phyloP scores from a whole-genome alignment of 1,140 invertebrate species.

The Drosophila repleta region DNA sequence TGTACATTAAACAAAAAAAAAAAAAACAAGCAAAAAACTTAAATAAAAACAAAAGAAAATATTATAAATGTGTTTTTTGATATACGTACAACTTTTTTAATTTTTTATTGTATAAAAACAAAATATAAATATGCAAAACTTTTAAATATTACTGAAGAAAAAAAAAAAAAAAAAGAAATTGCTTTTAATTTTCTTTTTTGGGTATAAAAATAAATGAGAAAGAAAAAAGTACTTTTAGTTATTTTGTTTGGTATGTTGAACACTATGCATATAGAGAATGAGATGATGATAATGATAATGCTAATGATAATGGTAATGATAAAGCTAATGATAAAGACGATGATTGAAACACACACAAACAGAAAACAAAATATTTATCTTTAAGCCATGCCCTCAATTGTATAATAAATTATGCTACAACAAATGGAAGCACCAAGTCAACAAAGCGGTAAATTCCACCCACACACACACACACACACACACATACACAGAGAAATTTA shows the following conservation, averaged over 20 bases:
- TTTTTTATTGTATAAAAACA: constrained; percentile 52
- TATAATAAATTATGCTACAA: constrained; percentile 79
- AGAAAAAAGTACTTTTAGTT: constrained; percentile 47
- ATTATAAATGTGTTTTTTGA: constrained; percentile 67
- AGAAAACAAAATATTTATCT: constrained; percentile 66
- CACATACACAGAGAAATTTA: constrained; percentile 44
- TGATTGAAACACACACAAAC: constrained; percentile 41
- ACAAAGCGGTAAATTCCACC: constrained; percentile 73
- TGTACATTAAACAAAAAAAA: constrained; percentile 55
- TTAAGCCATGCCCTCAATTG: constrained; percentile 81
- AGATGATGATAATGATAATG: constrained; percentile 28
- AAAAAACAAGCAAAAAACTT: constrained; percentile 37
- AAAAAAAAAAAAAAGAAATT: constrained; percentile 28
- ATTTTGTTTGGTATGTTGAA: constrained; percentile 75
- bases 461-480: constrained; percentile 48
- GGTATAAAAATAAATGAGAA: constrained; percentile 41
- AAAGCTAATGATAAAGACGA: constrained; percentile 15
- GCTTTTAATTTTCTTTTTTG: constrained; percentile 43
- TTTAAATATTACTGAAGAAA: constrained; percentile 39
- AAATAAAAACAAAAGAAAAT: constrained; percentile 44
- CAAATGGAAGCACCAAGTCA: constrained; percentile 72
- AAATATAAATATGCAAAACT: constrained; percentile 36
- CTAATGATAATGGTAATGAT: constrained; percentile 21
- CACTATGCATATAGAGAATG: constrained; percentile 46
- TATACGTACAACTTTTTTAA: constrained; percentile 52